Evolutionary conservation across 2,888 invertebrate species (phyloP), one percentile per base, ranked within the genome.

Genomic region (Coelopa pilipes): DNA sequence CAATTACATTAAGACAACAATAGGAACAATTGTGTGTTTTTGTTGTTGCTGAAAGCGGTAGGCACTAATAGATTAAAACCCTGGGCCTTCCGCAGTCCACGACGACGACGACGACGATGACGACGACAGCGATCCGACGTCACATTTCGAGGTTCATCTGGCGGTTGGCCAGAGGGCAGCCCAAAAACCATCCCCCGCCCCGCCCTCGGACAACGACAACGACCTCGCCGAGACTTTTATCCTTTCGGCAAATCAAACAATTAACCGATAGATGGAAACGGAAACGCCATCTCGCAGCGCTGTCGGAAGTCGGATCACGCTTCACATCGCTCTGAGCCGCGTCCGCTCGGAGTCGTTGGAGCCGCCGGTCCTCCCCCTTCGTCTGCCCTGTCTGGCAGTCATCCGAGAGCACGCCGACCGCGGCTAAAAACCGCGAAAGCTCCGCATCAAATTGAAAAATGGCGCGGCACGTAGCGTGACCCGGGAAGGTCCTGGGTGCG

Each of bases 371-470:
- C n/a, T n/a, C n/a, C n/a, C n/a, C 4, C 34, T 34, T 15, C 1
- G 21, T 1, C 13, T 60, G 11, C 12, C 17, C 17, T 60, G 60
- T 15, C n/a, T n/a, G 15, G 60, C 19, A 60, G 17, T 12, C 5
- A 19, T 60, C 21, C 24, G 60, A 60, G 55, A 60, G 60, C 60
- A 21, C 60, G 15, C 60, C 5, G 24, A 60, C 1, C 47, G 49
- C 66, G 49, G 66, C 47, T 66, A 66, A 66, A 66, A 47, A 66
- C 66, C 66, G 47, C 49, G 47, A 66, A 66, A 66, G 47, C 47
- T 47, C 47, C 17, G n/a, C n/a, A 60, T 62, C 24, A 21, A 62
- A 62, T 62, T 21, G 62, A 62, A 34, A 62, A 34, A 24, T 62
- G 21, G 45, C 62, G n/a, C 34, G 21, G 34, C 62, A 62, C 62